Conservation (phyloP, 2,888 invertebrate species). For the Lamellibrachia columna region DNA sequence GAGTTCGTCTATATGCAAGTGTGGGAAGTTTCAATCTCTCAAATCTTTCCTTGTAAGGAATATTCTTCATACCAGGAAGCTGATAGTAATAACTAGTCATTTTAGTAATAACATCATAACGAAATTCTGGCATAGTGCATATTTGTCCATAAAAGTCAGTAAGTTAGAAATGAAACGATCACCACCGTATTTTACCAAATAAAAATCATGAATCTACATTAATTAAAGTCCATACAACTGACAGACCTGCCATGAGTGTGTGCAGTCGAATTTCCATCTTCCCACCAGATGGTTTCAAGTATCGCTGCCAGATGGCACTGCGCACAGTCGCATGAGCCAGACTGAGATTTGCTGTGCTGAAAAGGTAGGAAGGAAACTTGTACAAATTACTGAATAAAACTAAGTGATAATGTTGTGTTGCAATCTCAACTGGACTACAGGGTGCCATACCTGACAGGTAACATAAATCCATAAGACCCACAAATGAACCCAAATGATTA, state of each 20-base stretch:
- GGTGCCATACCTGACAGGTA: background rate
- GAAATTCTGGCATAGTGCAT: background rate
- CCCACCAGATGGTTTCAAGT: slow-evolving; percentile 28
- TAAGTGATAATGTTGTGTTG: background rate
- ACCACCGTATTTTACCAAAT: background rate
- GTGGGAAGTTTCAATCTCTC: too few species aligned
- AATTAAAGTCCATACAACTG: background rate
- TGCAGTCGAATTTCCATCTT: slow-evolving; percentile 46
- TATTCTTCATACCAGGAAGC: too few species aligned
- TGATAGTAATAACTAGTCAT: too few species aligned
- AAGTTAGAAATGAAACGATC: background rate
- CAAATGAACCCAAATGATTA: background rate
- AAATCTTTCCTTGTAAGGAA: too few species aligned
- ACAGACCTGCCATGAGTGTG: slow-evolving; percentile 51
- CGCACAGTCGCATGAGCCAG: slow-evolving; percentile 26
- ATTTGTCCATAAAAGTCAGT: background rate
- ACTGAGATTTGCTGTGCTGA: slow-evolving; percentile 13
- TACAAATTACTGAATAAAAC: background rate
- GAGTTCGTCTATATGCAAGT: too few species aligned
- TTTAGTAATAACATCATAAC: background rate
- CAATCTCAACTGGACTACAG: too few species aligned
- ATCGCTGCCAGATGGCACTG: slow-evolving; percentile 27
- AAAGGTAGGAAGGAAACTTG: background rate
- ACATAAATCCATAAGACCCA: background rate
- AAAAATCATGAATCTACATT: background rate